These are phyloP conservation scores for Temnothorax nylanderi DNA, from an alignment of 1,140 invertebrate species.

Conservation along the genomic window DNA sequence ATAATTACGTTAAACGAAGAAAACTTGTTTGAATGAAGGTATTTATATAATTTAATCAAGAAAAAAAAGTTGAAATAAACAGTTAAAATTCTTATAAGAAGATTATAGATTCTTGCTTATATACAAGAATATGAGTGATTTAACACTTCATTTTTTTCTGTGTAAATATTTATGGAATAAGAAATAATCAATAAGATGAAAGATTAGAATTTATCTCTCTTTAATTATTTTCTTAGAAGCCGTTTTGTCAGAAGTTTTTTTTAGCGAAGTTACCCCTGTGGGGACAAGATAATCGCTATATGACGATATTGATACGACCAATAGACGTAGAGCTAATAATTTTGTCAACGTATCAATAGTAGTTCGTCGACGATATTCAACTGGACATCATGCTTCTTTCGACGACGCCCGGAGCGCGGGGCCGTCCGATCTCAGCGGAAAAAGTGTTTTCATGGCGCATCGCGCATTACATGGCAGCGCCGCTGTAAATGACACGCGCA, in stretches of 20 bases:
- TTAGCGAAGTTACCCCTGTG: neutral
- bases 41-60: no score
- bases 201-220: neutral
- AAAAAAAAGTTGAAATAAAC: no score
- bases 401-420: neutral
- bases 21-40: no score
- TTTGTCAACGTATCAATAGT: slow-evolving; percentile 6
- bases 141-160: no score
- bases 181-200: slow-evolving; percentile 3
- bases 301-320: neutral
- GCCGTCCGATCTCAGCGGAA: slow-evolving; percentile 28
- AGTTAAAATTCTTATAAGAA: no score
- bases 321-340: slow-evolving; percentile 8
- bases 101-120: no score
- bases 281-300: neutral
- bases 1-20: no score
- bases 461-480: slow-evolving; percentile 39
- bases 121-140: no score
- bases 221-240: neutral
- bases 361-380: slow-evolving; percentile 9
- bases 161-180: neutral
- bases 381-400: slow-evolving; percentile 19
- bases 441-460: slow-evolving; percentile 60
- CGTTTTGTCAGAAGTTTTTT: neutral
- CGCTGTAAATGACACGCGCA: slow-evolving; percentile 56